Conservation (phyloP, 1,140 invertebrate genomes). For the Drosophila bocki region DNA sequence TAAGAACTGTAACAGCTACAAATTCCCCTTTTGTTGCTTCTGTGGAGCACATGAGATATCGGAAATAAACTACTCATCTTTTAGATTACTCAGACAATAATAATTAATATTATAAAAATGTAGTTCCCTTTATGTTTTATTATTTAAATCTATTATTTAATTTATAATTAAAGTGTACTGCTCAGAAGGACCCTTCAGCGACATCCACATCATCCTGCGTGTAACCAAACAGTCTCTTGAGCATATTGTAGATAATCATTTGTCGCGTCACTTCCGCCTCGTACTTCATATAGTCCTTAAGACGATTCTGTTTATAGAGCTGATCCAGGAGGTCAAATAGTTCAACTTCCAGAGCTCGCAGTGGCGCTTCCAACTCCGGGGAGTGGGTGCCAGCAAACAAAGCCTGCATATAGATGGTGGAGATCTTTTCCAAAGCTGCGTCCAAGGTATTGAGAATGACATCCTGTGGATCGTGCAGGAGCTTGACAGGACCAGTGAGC, state of each 20-base stretch:
- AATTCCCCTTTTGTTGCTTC: background rate
- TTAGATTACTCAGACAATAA: background rate
- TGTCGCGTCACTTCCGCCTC: constrained; percentile 79
- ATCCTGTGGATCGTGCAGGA: constrained; percentile 52
- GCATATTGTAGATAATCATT: constrained; percentile 82
- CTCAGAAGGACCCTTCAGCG: constrained; percentile 10
- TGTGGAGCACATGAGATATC: background rate
- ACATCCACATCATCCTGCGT: constrained; percentile 43
- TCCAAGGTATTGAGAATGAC: constrained; percentile 63
- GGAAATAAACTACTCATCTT: background rate
- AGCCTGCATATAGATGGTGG: constrained; percentile 75
- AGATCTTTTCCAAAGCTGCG: constrained; percentile 59
- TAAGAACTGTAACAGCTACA: too few relatives aligned
- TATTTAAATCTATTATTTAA: background rate
- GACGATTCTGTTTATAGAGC: constrained; percentile 69
- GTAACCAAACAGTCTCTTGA: constrained; percentile 79
- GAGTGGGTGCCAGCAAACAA: constrained; percentile 72
- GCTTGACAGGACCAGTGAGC: constrained; percentile 51
- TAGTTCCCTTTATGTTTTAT: background rate
- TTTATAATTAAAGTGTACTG: background rate
- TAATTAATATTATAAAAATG: background rate
- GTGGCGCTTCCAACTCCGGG: constrained; percentile 62
- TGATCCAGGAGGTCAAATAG: constrained; percentile 71
- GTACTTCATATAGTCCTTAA: constrained; percentile 78
- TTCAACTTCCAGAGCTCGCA: constrained; percentile 67